These are phyloP conservation scores for Mobula birostris DNA, from an alignment of 2,113 vertebrate genomes.

Conservation along the genomic window DNA sequence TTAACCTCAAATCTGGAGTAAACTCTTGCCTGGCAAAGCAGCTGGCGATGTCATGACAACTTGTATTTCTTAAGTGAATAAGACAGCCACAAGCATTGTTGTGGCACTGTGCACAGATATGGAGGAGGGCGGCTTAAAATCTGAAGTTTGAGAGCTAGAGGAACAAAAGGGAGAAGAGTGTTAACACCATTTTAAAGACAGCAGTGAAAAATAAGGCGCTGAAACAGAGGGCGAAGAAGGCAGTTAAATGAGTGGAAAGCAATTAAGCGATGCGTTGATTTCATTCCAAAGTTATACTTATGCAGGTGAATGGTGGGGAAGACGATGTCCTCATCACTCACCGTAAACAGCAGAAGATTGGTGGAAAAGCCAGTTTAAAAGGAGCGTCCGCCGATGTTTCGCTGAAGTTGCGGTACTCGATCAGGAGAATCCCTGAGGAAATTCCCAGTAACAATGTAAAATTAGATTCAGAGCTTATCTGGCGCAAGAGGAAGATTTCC, in stretches of 20 bases:
- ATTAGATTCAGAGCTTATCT: not conserved
- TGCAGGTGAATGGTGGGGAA: not conserved
- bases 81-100: conserved; percentile 59
- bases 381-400: not conserved
- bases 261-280: not conserved
- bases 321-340: not conserved
- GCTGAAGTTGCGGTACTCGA: not conserved
- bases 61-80: conserved; percentile 56
- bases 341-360: not conserved
- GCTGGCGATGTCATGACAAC: conserved; percentile 52
- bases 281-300: not conserved
- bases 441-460: not conserved
- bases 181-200: not conserved
- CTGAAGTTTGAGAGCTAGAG: not conserved
- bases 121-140: conserved; percentile 37
- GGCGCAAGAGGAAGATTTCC: not conserved
- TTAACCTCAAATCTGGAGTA: conserved; percentile 67
- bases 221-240: not conserved
- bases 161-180: not conserved
- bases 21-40: conserved; percentile 58
- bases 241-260: no score
- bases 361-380: not conserved
- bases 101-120: not conserved
- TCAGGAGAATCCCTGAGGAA: not conserved
- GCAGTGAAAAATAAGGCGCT: not conserved